phyloP scores from a whole-genome alignment of 2,888 invertebrate genomes.

The Colletes collaris region DNA sequence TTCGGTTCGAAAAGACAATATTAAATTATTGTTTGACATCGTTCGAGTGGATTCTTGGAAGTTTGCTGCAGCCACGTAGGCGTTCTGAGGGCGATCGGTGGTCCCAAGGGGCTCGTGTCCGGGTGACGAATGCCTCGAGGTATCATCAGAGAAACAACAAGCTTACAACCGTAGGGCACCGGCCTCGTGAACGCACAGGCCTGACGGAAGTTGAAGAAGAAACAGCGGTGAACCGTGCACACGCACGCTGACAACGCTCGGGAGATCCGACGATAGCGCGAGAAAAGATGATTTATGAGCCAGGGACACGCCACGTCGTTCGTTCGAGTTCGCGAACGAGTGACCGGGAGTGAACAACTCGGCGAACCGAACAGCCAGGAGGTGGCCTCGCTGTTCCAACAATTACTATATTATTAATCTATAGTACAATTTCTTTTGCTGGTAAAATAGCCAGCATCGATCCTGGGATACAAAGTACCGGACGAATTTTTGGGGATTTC shows the following conservation, averaged over 20 bases:
- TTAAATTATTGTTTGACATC: too few species aligned
- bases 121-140: not conserved
- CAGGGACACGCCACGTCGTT: constrained; percentile 74
- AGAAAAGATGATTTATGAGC: constrained; percentile 79
- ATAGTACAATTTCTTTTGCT: too few species aligned
- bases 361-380: not conserved
- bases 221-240: constrained; percentile 67
- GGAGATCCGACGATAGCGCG: constrained; percentile 73
- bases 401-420: too few species aligned
- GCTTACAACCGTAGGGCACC: not conserved
- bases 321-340: constrained; percentile 56
- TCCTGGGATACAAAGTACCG: too few species aligned
- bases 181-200: constrained; percentile 17
- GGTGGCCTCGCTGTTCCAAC: too few species aligned
- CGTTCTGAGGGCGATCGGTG: too few species aligned
- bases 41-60: too few species aligned
- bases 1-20: too few species aligned
- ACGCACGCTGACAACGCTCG: constrained; percentile 73
- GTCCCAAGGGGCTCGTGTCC: too few species aligned
- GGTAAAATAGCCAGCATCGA: too few species aligned
- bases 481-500: too few species aligned
- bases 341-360: constrained; percentile 37
- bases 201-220: constrained; percentile 61
- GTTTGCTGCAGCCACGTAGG: too few species aligned
- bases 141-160: not conserved